Conservation (phyloP, 2,113 vertebrate species). For the Larimichthys polyactis region DNA sequence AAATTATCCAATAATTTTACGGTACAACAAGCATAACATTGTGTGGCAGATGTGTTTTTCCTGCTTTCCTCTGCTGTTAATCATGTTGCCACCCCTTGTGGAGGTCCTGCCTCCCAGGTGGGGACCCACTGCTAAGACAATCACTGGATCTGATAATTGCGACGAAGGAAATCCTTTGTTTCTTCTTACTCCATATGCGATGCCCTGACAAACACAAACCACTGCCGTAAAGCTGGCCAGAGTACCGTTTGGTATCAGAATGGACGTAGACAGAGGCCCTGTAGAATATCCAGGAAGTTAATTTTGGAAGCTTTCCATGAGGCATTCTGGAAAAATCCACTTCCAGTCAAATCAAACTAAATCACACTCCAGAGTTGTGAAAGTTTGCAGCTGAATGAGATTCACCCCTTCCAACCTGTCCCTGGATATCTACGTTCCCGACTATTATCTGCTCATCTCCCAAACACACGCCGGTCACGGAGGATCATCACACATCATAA, state of each 20-base stretch:
- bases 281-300: conserved; percentile 79
- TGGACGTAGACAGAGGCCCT: conserved; percentile 61
- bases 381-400: conserved; percentile 55
- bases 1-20: not conserved
- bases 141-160: not conserved
- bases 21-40: not conserved
- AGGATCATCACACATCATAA: conserved; percentile 8
- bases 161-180: not conserved
- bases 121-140: not conserved
- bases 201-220: conserved; percentile 29
- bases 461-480: conserved; percentile 24
- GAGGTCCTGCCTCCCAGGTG: not conserved
- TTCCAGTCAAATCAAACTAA: conserved; percentile 70
- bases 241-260: conserved; percentile 35
- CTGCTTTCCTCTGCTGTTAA: conserved; percentile 4
- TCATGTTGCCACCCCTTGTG: not conserved
- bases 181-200: not conserved
- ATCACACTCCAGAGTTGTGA: conserved; percentile 49
- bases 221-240: conserved; percentile 9
- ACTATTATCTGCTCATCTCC: conserved; percentile 39
- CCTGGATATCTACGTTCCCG: conserved; percentile 24
- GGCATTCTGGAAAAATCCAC: conserved; percentile 62
- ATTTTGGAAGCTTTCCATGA: conserved; percentile 74
- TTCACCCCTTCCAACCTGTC: conserved; percentile 38
- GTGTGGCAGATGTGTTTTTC: too few relatives aligned